Percentiles rank a stretch among this genome's conserved stretches.
Evolutionary conservation across 2,113 vertebrate species (phyloP).

Genomic region (Fukomys damarensis): DNA sequence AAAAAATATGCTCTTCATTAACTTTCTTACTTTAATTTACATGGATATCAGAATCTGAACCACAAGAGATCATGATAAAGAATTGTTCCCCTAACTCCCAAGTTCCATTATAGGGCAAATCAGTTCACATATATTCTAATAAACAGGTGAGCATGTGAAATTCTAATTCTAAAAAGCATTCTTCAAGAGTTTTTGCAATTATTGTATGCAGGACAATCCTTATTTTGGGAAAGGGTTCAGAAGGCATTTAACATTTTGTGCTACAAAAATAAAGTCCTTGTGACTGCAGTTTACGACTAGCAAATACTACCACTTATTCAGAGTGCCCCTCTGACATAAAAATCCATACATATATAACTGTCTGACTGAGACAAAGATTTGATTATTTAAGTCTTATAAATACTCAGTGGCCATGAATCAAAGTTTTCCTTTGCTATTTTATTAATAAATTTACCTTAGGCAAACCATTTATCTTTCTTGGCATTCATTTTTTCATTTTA

Average conservation of each 20-base stretch:
- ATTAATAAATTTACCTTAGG: background rate
- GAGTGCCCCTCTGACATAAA: background rate
- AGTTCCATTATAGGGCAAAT: background rate
- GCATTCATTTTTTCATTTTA: background rate
- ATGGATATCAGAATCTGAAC: background rate
- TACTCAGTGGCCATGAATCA: background rate
- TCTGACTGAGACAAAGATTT: constrained; percentile 17
- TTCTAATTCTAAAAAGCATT: background rate
- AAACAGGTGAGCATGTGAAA: background rate
- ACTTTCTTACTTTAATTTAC: background rate
- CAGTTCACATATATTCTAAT: background rate
- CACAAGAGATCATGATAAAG: background rate
- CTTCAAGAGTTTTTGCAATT: background rate
- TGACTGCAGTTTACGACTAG: background rate
- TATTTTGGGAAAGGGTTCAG: background rate
- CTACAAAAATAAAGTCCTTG: background rate
- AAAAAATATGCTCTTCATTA: constrained; percentile 18
- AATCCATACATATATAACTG: background rate
- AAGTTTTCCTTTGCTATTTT: constrained; percentile 19
- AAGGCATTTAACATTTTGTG: background rate
- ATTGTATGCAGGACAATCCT: background rate
- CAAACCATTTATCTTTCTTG: background rate
- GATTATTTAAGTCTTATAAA: background rate
- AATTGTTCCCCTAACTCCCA: background rate
- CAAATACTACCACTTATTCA: background rate